These are phyloP conservation scores for Melanerpes formicivorus DNA, from an alignment of 2,113 vertebrate genomes.

Conservation along the genomic window DNA sequence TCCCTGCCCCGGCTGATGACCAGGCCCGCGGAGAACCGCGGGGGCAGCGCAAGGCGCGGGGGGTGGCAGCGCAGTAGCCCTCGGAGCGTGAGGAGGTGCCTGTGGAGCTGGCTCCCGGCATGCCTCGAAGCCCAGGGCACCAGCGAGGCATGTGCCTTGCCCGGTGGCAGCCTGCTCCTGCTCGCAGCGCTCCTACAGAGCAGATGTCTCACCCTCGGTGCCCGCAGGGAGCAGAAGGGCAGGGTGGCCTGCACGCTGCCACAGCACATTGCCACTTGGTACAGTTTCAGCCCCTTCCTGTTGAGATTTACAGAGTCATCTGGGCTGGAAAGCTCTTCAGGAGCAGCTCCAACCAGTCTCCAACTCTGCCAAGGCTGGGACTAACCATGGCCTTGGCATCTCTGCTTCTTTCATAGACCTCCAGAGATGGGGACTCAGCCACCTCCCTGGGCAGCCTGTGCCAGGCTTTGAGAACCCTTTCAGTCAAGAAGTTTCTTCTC, in stretches of 20 bases:
- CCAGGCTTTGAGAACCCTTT: too few species aligned
- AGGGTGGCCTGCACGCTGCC: rapidly evolving
- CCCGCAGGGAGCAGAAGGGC: not conserved
- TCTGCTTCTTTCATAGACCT: too few species aligned
- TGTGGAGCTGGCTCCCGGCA: not conserved
- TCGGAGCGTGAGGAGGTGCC: too few species aligned
- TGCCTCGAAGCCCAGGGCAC: not conserved
- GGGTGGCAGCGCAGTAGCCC: not conserved
- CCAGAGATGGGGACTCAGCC: too few species aligned
- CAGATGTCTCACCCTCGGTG: rapidly evolving
- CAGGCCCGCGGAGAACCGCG: rapidly evolving
- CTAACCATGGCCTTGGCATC: too few species aligned
- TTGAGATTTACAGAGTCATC: not conserved
- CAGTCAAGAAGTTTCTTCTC: too few species aligned
- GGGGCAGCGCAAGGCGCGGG: not conserved
- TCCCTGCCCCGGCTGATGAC: not conserved
- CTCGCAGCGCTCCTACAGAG: not conserved
- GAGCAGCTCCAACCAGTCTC: too few species aligned
- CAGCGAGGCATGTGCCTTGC: not conserved
- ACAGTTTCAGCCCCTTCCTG: not conserved
- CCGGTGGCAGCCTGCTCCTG: rapidly evolving
- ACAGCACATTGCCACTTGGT: not conserved
- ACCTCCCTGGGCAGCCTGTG: too few species aligned
- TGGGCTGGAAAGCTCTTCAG: too few species aligned
- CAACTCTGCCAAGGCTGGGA: too few species aligned